These are phyloP conservation scores for Caenorhabditis japonica DNA, from an alignment of 2,888 invertebrate genomes.

Conservation along the genomic window DNA sequence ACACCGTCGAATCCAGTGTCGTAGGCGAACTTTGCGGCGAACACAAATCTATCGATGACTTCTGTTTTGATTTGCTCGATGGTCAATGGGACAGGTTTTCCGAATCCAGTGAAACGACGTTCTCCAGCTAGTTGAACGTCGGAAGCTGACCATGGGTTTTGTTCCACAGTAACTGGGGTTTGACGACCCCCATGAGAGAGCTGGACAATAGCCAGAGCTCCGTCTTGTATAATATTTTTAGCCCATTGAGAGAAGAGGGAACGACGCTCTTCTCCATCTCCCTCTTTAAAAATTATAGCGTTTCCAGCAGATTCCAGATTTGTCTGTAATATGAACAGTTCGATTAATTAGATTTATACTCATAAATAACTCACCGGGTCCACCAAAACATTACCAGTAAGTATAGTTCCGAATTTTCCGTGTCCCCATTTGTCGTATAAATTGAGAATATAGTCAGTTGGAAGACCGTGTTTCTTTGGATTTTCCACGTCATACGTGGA, in stretches of 20 bases:
- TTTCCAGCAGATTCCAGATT: no score
- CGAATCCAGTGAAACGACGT: conserved; percentile 48
- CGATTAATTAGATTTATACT: no score
- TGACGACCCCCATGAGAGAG: conserved; percentile 66
- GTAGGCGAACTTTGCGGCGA: conserved; percentile 51
- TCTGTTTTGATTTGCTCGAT: conserved; percentile 67
- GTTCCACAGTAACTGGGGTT: conserved; percentile 59
- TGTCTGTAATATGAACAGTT: no score
- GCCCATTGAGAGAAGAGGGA: conserved; percentile 44
- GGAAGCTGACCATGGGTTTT: conserved; percentile 63
- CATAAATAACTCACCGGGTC: conserved; percentile 36
- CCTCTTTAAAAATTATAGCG: no score
- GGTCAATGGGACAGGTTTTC: conserved; percentile 60
- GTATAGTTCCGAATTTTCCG: conserved; percentile 66
- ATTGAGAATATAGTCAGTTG: conserved; percentile 53
- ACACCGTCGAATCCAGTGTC: conserved; percentile 68
- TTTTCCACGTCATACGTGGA: conserved; percentile 49
- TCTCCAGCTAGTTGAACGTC: conserved; percentile 54
- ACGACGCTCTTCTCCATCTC: conserved; percentile 45
- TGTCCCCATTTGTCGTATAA: conserved; percentile 66
- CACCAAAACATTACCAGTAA: conserved; percentile 66
- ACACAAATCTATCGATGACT: conserved; percentile 58
- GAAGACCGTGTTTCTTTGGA: conserved; percentile 53
- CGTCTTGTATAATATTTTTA: conserved; percentile 48
- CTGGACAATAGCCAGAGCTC: conserved; percentile 62